Evolutionary conservation across 2,113 vertebrate species (phyloP).

Genomic region (Phalacrocorax brasilianus): DNA sequence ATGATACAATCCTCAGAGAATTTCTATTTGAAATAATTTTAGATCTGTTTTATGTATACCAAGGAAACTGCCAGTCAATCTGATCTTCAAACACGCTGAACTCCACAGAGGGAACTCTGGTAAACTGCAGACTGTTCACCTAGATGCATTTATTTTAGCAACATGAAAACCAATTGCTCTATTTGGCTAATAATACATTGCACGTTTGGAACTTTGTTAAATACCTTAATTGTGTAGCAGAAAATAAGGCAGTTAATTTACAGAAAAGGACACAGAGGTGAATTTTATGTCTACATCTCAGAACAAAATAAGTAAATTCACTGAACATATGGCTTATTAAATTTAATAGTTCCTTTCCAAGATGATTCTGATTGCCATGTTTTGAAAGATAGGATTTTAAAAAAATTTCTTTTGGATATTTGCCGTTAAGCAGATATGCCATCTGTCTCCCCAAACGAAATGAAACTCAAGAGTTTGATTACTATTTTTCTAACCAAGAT

Average conservation of each 20-base stretch:
- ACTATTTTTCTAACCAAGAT: constrained; percentile 76
- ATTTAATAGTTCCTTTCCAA: constrained; percentile 79
- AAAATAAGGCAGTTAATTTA: constrained; percentile 60
- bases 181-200: constrained; percentile 50
- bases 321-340: constrained; percentile 83
- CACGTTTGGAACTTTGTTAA: constrained; percentile 61
- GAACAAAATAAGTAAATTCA: constrained; percentile 74
- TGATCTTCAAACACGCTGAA: constrained; percentile 70
- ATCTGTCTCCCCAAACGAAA: constrained; percentile 78
- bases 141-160: constrained; percentile 63
- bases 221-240: constrained; percentile 64
- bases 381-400: constrained; percentile 76
- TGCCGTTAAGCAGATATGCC: constrained; percentile 76
- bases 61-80: constrained; percentile 74
- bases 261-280: constrained; percentile 52
- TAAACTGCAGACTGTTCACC: constrained; percentile 65
- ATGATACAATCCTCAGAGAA: constrained; percentile 60
- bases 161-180: constrained; percentile 22
- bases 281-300: constrained; percentile 62
- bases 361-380: constrained; percentile 78
- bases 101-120: constrained; percentile 57
- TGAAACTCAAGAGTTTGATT: constrained; percentile 75
- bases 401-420: constrained; percentile 76
- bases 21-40: constrained; percentile 73
- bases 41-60: constrained; percentile 69